phyloP scores from a whole-genome alignment of 1,140 invertebrate species.

The Ooceraea biroi region DNA sequence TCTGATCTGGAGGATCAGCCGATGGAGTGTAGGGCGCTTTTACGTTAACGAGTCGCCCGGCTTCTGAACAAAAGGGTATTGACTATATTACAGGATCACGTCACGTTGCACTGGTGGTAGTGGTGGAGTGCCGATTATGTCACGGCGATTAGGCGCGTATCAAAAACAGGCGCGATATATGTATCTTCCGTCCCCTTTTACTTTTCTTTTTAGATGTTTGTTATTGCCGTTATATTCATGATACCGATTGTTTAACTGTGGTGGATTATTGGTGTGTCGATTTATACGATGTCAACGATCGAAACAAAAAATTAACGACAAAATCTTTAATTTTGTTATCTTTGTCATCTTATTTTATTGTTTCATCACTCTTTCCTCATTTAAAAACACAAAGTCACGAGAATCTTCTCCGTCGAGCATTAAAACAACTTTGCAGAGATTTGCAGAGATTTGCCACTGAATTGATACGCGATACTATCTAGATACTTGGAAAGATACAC shows the following conservation, averaged over 20 bases:
- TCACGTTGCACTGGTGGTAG: background rate
- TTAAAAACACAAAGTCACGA: no score
- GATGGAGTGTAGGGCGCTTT: background rate
- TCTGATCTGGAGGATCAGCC: constrained; percentile 18
- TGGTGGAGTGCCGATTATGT: constrained; percentile 53
- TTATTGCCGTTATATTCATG: constrained; percentile 35
- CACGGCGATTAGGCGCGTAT: constrained; percentile 58
- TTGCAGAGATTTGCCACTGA: no score
- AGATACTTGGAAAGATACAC: constrained; percentile 21
- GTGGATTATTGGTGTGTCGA: constrained; percentile 12
- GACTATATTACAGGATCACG: constrained; percentile 53
- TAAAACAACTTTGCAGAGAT: no score
- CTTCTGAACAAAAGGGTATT: constrained; percentile 21
- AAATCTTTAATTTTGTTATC: no score
- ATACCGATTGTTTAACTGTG: constrained; percentile 7
- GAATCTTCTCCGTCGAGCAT: no score
- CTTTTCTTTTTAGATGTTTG: constrained; percentile 16
- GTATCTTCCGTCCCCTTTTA: background rate
- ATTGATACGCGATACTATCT: constrained; percentile 3
- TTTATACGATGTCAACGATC: background rate
- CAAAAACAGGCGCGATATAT: constrained; percentile 48
- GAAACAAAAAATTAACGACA: background rate
- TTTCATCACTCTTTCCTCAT: no score
- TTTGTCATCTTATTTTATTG: no score
- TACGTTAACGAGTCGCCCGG: constrained; percentile 44